Conservation (phyloP, 2,888 invertebrate genomes). For the Dryadula phaetusa region DNA sequence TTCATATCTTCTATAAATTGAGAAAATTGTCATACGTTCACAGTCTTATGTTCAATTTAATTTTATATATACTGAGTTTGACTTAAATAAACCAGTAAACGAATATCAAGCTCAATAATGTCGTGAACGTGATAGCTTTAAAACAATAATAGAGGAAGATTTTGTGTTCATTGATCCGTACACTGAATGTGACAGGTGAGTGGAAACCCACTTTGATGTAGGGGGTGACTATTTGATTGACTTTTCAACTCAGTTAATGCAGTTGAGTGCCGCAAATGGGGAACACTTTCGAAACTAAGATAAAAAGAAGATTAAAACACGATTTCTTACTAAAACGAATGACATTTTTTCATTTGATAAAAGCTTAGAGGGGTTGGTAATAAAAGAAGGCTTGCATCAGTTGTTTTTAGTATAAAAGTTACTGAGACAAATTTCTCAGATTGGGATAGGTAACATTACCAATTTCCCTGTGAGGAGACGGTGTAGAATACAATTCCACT, state of each 20-base stretch:
- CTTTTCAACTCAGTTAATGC: conserved; percentile 26
- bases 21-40: no score
- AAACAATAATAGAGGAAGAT: conserved; percentile 23
- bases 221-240: conserved; percentile 31
- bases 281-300: conserved; percentile 7
- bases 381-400: no score
- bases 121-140: conserved; percentile 7
- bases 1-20: no score
- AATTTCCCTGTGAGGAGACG: no score
- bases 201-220: conserved; percentile 27
- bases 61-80: background rate
- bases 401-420: no score
- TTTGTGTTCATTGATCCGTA: conserved; percentile 18
- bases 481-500: no score
- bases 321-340: conserved; percentile 2
- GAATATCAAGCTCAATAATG: background rate
- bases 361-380: background rate
- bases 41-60: no score
- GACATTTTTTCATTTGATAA: conserved; percentile 7
- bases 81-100: background rate
- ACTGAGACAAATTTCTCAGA: no score
- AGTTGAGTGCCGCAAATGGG: conserved; percentile 26
- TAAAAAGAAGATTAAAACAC: background rate
- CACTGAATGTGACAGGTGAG: conserved; percentile 28
- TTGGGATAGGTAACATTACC: no score